Evolutionary conservation across 1,140 invertebrate species (phyloP), one percentile per base, ranked within the genome.

Genomic region (Trachymyrmex cornetzi): DNA sequence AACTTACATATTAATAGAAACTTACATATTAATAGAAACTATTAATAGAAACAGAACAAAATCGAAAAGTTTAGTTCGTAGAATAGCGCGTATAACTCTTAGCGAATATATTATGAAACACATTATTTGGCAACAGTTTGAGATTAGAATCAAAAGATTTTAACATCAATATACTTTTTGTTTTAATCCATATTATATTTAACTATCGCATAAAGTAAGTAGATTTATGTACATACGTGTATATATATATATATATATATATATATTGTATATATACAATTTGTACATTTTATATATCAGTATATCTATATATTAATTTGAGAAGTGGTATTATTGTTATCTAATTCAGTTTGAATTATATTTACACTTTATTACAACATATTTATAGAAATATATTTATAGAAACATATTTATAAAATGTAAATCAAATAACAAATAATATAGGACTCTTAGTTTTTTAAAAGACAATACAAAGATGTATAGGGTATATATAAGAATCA

Each of bases 141-240:
- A 38, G n/a, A 77, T 77, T 77, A 77, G 34, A 61, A 44, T 59
- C 22, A 59, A 27, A 22, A 77, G n/a, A 77, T 77, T 55, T 77
- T 61, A 77, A 30, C 19, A 44, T 59, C 72, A 38, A 77, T n/a
- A 38, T 59, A 16, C 14, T 38, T 30, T 64, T 64, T 11, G 63
- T 0, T 34, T 38, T 66, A 66, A 66, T 66, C 7, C 19, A 4
- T 53, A 19, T 71, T 55, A 75, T 57, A 3, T 75, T 59, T 59
- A n/a, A 75, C 6, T 24, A n/a, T 6, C 34, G 7, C n/a, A 57
- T 24, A 16, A 59, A 75, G 14, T 57, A 34, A 75, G 6, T 57
- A 34, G 6, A 34, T 57, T 75, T 75, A 27, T 30, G 34, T 6
- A 34, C 34, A 34, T 0, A 34, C 6, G 6, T 7, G 0, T 6